phyloP scores from a whole-genome alignment of 2,888 invertebrate genomes.

The Oxyscelio sp. region DNA sequence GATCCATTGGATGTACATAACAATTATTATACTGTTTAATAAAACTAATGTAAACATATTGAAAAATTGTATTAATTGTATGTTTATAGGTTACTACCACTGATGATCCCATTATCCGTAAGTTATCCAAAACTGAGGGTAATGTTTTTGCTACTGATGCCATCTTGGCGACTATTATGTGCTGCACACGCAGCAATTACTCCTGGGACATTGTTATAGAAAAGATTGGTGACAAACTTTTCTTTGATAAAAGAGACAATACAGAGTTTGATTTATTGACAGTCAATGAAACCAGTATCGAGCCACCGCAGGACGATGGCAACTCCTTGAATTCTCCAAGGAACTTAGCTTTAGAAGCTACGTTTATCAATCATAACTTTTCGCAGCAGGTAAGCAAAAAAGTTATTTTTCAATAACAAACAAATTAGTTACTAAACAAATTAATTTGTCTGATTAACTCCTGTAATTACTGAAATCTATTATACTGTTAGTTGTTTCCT shows the following conservation, averaged over 20 bases:
- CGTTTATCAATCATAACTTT: constrained; percentile 96
- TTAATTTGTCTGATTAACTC: no score
- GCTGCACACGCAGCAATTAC: constrained; percentile 98
- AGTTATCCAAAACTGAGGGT: constrained; percentile 96
- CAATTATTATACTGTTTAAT: no score
- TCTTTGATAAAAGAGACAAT: constrained; percentile 99
- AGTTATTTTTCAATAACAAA: no score
- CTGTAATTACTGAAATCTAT: no score
- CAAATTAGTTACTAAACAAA: no score
- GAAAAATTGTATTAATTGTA: no score
- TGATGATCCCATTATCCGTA: constrained; percentile 98
- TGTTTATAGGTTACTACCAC: constrained; percentile 94
- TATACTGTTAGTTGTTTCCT: no score
- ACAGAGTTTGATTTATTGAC: constrained; percentile 99
- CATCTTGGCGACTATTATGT: constrained; percentile 99
- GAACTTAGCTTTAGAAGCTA: constrained; percentile 98
- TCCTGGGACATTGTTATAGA: constrained; percentile 99
- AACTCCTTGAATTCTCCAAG: constrained; percentile 98
- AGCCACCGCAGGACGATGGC: constrained; percentile 98
- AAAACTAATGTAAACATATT: no score
- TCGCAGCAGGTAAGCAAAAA: constrained; percentile 2
- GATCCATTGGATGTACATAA: no score
- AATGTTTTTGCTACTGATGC: constrained; percentile 99
- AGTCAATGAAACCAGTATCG: constrained; percentile 99
- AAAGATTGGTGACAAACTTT: constrained; percentile 97